Conservation (phyloP, 1,140 invertebrate genomes). For the Lutraria rhynchaena region DNA sequence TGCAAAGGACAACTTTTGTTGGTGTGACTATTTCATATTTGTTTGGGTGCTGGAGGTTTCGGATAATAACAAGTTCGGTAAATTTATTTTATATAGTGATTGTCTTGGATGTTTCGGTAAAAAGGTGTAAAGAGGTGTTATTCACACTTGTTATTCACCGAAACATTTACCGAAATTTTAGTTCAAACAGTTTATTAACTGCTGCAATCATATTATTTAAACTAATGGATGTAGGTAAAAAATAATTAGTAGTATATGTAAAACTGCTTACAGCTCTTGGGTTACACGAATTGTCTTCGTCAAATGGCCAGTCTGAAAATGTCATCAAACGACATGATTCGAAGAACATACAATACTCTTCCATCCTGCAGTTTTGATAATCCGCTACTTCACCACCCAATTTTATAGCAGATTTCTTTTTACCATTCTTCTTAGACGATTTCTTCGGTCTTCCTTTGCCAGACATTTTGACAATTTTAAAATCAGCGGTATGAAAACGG, state of each 20-base stretch:
- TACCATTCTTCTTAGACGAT: neutral
- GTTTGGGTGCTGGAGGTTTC: too few relatives aligned
- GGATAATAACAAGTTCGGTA: too few relatives aligned
- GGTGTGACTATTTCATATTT: too few relatives aligned
- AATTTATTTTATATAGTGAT: too few relatives aligned
- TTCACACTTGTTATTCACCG: neutral
- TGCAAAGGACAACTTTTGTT: too few relatives aligned
- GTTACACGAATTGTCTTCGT: conserved; percentile 45
- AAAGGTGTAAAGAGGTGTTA: neutral
- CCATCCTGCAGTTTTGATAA: conserved; percentile 3
- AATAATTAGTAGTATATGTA: too few relatives aligned
- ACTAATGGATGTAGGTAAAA: too few relatives aligned
- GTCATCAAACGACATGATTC: conserved; percentile 30
- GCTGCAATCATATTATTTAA: too few relatives aligned
- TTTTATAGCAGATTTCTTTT: conserved; percentile 13
- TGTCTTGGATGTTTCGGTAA: too few relatives aligned
- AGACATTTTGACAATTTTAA: conserved; percentile 25
- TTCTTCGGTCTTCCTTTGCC: neutral
- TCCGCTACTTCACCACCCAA: conserved; percentile 2
- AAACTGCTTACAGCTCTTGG: conserved; percentile 14
- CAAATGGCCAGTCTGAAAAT: conserved; percentile 43
- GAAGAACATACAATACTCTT: conserved; percentile 36
- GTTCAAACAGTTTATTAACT: neutral
- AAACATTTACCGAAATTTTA: neutral
- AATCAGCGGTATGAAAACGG: neutral